phyloP scores from a whole-genome alignment of 2,888 invertebrate species.

The Tenodera sinensis region DNA sequence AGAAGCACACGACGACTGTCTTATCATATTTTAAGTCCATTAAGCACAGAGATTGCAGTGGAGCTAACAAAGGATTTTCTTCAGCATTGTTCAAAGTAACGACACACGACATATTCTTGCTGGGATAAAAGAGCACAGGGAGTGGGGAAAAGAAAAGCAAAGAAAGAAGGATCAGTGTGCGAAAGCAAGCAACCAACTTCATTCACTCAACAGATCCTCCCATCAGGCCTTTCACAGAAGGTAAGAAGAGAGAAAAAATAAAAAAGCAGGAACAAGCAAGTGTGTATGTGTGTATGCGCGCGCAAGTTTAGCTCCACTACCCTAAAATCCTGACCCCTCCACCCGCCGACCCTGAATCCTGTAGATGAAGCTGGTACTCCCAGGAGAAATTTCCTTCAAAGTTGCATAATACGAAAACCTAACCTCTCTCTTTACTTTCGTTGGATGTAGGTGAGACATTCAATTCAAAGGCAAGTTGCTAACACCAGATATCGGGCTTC shows the following conservation, averaged over 20 bases:
- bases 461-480: neutral
- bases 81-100: neutral
- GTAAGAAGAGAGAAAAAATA: neutral
- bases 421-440: neutral
- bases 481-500: neutral
- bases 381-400: conserved; percentile 24
- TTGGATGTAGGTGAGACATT: neutral
- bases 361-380: neutral
- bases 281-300: neutral
- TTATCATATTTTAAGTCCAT: neutral
- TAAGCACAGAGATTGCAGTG: neutral
- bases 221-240: neutral
- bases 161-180: neutral
- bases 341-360: neutral
- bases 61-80: neutral
- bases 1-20: neutral
- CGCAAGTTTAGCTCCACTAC: neutral
- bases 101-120: neutral
- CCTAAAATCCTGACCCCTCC: neutral
- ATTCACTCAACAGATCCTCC: neutral
- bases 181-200: neutral
- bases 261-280: neutral
- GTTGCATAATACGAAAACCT: conserved; percentile 20
- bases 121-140: neutral
- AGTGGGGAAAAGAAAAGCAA: neutral